Percentiles rank a stretch among this genome's conserved stretches.
These are phyloP conservation scores for Diogma glabrata DNA, from an alignment of 2,888 invertebrate genomes.

Conservation along the genomic window DNA sequence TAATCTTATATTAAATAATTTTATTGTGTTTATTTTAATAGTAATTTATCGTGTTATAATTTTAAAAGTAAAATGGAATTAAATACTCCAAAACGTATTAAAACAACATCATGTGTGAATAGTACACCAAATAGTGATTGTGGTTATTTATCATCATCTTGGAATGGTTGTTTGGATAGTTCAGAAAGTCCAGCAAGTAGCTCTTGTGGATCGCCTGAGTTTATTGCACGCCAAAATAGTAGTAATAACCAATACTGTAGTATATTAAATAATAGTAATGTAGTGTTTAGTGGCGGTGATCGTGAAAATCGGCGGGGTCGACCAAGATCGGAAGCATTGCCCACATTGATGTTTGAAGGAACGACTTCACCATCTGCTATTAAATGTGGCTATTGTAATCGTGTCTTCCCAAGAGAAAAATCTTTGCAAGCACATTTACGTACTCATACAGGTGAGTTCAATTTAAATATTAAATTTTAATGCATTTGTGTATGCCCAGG, in stretches of 20 bases:
- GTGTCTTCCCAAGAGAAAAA: constrained; percentile 66
- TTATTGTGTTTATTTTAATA: no score
- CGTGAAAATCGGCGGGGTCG: constrained; percentile 47
- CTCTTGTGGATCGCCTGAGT: constrained; percentile 36
- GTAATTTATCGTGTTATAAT: no score
- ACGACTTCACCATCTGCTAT: constrained; percentile 55
- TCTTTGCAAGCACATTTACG: constrained; percentile 56
- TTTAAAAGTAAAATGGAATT: constrained; percentile 11
- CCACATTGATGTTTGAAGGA: constrained; percentile 55
- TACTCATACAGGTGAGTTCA: constrained; percentile 46
- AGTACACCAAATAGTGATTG: constrained; percentile 11
- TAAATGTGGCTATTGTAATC: constrained; percentile 55
- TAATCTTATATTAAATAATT: no score
- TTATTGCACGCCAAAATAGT: constrained; percentile 9
- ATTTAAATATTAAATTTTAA: neutral
- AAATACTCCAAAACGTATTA: constrained; percentile 16
- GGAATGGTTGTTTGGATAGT: constrained; percentile 9
- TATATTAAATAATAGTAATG: constrained; percentile 9
- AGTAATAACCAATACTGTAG: neutral
- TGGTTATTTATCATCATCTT: constrained; percentile 8
- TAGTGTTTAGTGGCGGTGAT: neutral
- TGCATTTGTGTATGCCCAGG: neutral
- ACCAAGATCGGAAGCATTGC: constrained; percentile 57
- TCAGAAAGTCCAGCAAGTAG: constrained; percentile 34
- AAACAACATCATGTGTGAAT: constrained; percentile 10